These are phyloP conservation scores for Muscicapa comitata DNA, from an alignment of 2,797 vertebrate genomes.

Conservation along the genomic window DNA sequence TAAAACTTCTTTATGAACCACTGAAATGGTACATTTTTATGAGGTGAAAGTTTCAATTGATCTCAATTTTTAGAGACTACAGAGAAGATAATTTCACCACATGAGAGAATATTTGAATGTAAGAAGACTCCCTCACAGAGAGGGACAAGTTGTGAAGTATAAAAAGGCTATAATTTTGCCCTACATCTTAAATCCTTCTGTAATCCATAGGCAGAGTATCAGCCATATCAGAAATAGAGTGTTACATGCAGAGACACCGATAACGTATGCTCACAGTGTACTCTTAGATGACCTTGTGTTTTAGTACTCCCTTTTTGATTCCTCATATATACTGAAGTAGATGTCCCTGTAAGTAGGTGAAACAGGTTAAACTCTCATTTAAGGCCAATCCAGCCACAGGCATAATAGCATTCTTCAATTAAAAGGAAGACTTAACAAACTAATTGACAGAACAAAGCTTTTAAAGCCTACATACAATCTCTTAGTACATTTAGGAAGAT, in stretches of 20 bases:
- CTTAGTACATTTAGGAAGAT: slow-evolving; percentile 66
- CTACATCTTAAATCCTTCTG: neutral
- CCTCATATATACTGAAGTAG: neutral
- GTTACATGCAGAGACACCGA: neutral
- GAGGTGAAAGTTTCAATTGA: neutral
- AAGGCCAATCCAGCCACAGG: slow-evolving; percentile 33
- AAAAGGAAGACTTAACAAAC: slow-evolving; percentile 65
- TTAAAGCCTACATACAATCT: slow-evolving; percentile 52
- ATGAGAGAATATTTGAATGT: neutral
- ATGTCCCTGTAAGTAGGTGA: neutral
- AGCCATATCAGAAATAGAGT: neutral
- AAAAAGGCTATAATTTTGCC: neutral
- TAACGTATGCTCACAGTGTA: neutral
- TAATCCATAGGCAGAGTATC: neutral
- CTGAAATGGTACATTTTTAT: neutral
- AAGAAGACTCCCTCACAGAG: neutral
- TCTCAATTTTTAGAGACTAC: neutral
- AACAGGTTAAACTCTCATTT: slow-evolving; percentile 67
- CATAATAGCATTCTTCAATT: slow-evolving; percentile 13
- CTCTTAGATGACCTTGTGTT: neutral
- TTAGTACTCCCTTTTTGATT: neutral
- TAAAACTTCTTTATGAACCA: neutral
- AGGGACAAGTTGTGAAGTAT: neutral
- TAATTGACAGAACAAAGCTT: slow-evolving; percentile 64
- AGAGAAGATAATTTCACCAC: neutral